phyloP scores from a whole-genome alignment of 1,140 invertebrate species.

The Chionoecetes opilio region DNA sequence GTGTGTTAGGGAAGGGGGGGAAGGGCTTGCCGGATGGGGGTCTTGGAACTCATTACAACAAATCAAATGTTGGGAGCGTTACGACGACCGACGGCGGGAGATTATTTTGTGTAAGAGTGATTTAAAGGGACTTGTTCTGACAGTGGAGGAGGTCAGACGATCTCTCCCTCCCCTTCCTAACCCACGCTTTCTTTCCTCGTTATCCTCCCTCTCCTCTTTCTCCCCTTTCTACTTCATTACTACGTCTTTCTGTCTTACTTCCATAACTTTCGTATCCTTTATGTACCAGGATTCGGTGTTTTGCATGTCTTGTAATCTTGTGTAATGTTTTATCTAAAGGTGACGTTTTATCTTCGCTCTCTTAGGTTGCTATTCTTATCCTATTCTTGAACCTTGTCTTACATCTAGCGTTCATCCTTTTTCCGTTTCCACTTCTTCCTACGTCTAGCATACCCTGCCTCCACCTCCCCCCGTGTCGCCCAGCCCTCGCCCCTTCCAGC shows the following conservation, averaged over 20 bases:
- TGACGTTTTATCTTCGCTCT: background rate
- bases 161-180: background rate
- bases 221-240: conserved; percentile 12
- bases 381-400: background rate
- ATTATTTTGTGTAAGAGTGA: conserved; percentile 42
- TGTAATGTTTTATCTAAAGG: background rate
- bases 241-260: background rate
- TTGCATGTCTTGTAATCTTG: background rate
- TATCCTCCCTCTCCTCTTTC: background rate
- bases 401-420: background rate
- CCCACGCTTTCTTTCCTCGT: background rate
- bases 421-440: background rate
- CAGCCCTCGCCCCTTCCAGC: background rate
- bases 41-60: conserved; percentile 35
- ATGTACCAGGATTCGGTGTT: background rate
- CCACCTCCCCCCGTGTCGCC: background rate
- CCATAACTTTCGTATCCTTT: background rate
- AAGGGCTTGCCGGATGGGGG: background rate
- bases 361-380: background rate
- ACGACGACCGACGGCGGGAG: background rate
- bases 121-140: conserved; percentile 34
- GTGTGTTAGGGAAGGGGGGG: background rate
- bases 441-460: background rate
- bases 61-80: conserved; percentile 34
- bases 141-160: background rate